phyloP scores from a whole-genome alignment of 2,113 vertebrate species.

The Nettapus auritus region DNA sequence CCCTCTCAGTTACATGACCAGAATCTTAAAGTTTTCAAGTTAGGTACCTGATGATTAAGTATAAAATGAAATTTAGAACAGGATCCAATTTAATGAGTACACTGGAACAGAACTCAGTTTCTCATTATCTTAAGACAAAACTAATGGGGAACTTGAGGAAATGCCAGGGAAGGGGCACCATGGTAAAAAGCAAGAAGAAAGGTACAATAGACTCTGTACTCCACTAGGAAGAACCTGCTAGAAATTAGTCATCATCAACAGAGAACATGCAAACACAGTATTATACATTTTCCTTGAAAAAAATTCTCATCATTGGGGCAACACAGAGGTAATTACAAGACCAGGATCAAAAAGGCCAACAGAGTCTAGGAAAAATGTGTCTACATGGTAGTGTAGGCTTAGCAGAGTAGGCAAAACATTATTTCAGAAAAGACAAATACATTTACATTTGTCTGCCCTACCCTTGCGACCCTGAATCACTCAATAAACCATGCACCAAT shows the following conservation, averaged over 20 bases:
- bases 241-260: background rate
- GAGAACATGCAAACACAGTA: background rate
- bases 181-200: background rate
- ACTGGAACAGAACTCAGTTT: background rate
- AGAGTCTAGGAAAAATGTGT: background rate
- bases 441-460: background rate
- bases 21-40: background rate
- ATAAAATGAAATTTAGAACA: background rate
- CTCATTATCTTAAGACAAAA: background rate
- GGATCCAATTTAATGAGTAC: background rate
- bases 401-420: background rate
- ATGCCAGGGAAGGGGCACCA: background rate
- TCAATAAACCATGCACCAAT: conserved; percentile 52
- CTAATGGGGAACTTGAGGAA: background rate
- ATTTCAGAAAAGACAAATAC: background rate
- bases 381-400: background rate
- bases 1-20: background rate
- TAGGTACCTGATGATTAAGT: background rate
- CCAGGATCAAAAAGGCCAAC: background rate
- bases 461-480: conserved; percentile 26
- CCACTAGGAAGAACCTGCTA: background rate
- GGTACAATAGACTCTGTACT: background rate
- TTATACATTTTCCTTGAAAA: background rate
- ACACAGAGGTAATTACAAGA: background rate
- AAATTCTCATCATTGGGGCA: background rate